These are phyloP conservation scores for Diplazon laetatorius DNA, from an alignment of 2,888 invertebrate species.

Conservation along the genomic window DNA sequence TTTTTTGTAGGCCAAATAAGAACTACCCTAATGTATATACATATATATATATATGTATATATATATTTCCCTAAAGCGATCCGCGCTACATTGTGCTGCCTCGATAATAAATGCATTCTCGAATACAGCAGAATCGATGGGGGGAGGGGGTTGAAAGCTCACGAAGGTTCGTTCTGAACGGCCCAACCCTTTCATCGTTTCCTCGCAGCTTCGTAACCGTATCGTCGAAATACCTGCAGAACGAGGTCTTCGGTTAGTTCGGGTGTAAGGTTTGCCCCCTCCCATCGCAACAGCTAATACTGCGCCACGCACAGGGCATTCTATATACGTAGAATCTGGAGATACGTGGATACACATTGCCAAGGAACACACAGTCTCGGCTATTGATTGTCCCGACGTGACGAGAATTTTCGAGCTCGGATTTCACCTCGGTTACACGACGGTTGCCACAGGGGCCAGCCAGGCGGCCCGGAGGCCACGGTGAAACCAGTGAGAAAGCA, in stretches of 20 bases:
- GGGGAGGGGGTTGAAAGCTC: not conserved
- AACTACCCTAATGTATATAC: too few species aligned
- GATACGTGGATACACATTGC: slow-evolving; percentile 73
- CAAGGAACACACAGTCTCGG: slow-evolving; percentile 66
- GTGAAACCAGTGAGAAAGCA: slow-evolving; percentile 56
- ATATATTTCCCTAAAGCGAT: not conserved
- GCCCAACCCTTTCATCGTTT: slow-evolving; percentile 19
- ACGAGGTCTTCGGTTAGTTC: slow-evolving; percentile 9
- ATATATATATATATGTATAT: too few species aligned
- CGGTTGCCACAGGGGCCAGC: slow-evolving; percentile 18
- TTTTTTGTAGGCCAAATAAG: too few species aligned
- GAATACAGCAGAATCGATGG: not conserved
- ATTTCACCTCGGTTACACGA: slow-evolving; percentile 61
- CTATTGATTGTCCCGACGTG: slow-evolving; percentile 76
- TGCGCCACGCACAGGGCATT: slow-evolving; percentile 19
- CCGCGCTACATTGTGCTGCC: not conserved
- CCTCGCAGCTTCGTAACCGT: slow-evolving; percentile 17
- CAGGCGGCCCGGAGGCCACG: not conserved
- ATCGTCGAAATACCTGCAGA: slow-evolving; percentile 38
- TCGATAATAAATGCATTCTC: slow-evolving; percentile 40
- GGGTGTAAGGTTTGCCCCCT: slow-evolving; percentile 24
- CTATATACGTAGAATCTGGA: slow-evolving; percentile 38
- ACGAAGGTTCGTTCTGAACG: slow-evolving; percentile 21
- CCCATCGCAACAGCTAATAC: slow-evolving; percentile 24
- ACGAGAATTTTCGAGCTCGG: slow-evolving; percentile 69